phyloP scores from a whole-genome alignment of 2,888 invertebrate genomes.

The Ophraella communa region DNA sequence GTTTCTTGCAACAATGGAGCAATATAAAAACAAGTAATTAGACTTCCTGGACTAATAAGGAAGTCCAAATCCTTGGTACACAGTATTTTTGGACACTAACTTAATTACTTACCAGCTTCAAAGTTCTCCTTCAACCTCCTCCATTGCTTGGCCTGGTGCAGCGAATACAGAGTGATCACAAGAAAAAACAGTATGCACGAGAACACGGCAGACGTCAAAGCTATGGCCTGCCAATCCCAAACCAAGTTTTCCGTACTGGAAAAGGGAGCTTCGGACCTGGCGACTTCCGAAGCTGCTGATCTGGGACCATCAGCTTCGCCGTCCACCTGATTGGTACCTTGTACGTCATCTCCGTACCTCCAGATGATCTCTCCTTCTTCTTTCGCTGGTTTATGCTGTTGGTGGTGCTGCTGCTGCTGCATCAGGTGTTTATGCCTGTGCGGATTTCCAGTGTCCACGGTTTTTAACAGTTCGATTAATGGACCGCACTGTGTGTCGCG shows the following conservation, averaged over 20 bases:
- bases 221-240: conserved; percentile 79
- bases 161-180: conserved; percentile 76
- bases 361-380: conserved; percentile 36
- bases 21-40: too few relatives aligned
- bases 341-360: conserved; percentile 40
- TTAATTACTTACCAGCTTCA: conserved; percentile 70
- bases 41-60: too few relatives aligned
- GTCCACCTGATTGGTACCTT: conserved; percentile 14
- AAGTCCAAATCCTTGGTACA: too few relatives aligned
- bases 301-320: conserved; percentile 1
- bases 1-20: too few relatives aligned
- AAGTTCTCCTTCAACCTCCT: conserved; percentile 77
- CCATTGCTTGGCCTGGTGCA: conserved; percentile 83
- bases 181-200: conserved; percentile 82
- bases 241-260: conserved; percentile 60
- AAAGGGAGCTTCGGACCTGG: conserved; percentile 59
- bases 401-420: too few relatives aligned
- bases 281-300: conserved; percentile 50
- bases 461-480: conserved; percentile 40
- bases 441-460: conserved; percentile 30
- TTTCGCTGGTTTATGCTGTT: conserved; percentile 28
- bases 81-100: too few relatives aligned
- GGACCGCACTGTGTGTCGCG: conserved; percentile 78
- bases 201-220: conserved; percentile 74
- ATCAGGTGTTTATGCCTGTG: conserved; percentile 47